Evolutionary conservation across 2,797 vertebrate genomes (phyloP).

Genomic region (Anas capensis): DNA sequence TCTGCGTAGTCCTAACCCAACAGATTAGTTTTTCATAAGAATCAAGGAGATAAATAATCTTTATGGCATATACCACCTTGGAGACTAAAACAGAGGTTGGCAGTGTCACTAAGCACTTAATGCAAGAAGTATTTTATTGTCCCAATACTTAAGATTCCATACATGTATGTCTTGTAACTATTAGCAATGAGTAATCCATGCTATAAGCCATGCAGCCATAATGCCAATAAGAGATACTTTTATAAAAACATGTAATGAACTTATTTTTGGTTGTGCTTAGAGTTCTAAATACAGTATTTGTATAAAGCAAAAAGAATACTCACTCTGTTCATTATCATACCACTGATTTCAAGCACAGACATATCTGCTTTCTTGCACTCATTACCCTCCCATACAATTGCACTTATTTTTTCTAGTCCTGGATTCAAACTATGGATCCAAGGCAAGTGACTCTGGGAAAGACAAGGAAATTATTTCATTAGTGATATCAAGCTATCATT

Average conservation of each 20-base stretch:
- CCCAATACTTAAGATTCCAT: not conserved
- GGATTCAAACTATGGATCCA: constrained; percentile 96
- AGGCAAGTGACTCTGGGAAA: constrained; percentile 89
- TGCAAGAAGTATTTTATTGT: not conserved
- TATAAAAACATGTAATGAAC: not conserved
- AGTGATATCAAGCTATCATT: not conserved
- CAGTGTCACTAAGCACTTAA: not conserved
- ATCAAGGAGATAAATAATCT: not conserved
- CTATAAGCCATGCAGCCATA: not conserved
- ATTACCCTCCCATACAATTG: constrained; percentile 98
- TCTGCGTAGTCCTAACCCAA: not conserved
- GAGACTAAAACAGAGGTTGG: not conserved
- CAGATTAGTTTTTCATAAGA: accelerated
- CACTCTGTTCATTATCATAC: constrained; percentile 98
- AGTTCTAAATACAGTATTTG: not conserved
- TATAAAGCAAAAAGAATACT: constrained; percentile 69
- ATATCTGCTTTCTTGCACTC: constrained; percentile 99
- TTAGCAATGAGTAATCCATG: not conserved
- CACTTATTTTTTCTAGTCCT: constrained; percentile 95
- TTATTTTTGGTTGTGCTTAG: not conserved
- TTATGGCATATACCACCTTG: not conserved
- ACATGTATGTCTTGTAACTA: not conserved
- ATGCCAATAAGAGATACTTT: not conserved
- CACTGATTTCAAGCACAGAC: constrained; percentile 99
- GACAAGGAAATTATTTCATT: not conserved